phyloP scores from a whole-genome alignment of 2,797 vertebrate species.

The Eurystomus glaucurus region DNA sequence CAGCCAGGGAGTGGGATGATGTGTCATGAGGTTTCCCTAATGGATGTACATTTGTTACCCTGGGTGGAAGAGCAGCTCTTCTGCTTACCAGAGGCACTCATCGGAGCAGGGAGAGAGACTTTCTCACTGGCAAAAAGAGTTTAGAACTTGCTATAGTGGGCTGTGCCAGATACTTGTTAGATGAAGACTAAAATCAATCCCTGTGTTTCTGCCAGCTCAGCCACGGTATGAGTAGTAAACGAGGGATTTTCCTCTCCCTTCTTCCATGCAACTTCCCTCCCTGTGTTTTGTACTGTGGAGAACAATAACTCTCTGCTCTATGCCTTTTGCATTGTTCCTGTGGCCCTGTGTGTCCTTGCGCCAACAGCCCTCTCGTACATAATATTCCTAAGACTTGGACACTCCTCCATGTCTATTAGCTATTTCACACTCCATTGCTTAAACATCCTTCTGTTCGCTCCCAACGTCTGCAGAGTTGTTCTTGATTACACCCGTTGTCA shows the following conservation, averaged over 20 bases:
- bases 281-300: not conserved
- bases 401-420: fast-evolving
- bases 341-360: fast-evolving
- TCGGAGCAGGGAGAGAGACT: not conserved
- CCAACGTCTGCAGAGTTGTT: not conserved
- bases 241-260: not conserved
- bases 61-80: not conserved
- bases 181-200: not conserved
- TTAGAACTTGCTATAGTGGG: not conserved
- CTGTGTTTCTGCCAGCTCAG: not conserved
- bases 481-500: fast-evolving
- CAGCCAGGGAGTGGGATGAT: not conserved
- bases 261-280: not conserved
- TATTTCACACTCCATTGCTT: not conserved
- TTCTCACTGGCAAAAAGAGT: not conserved
- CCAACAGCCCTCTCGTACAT: not conserved
- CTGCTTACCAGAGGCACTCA: not conserved
- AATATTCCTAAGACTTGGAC: not conserved
- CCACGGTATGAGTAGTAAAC: not conserved
- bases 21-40: not conserved
- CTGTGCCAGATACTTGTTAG: not conserved
- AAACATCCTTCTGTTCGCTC: not conserved
- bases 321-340: not conserved
- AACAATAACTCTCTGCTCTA: not conserved
- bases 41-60: not conserved